Evolutionary conservation across 1,140 invertebrate genomes (phyloP).

Genomic region (Probaryconus sp.): DNA sequence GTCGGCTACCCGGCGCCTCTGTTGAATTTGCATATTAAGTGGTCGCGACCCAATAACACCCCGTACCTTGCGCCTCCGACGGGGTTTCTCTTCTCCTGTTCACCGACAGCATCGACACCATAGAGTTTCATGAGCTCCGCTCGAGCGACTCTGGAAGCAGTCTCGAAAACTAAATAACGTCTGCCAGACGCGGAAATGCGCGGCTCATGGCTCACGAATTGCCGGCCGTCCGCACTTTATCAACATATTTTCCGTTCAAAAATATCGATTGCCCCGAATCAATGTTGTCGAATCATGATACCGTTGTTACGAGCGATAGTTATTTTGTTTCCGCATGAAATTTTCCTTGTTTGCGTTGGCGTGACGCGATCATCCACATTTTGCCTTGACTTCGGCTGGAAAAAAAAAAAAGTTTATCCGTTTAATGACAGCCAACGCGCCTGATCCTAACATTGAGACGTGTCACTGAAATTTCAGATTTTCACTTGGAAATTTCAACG

Average conservation of each 20-base stretch:
- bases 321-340: slow-evolving; percentile 9
- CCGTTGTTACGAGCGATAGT: background rate
- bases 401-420: no score
- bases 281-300: slow-evolving; percentile 24
- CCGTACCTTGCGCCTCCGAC: slow-evolving; percentile 58
- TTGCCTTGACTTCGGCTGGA: no score
- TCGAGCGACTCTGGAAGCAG: slow-evolving; percentile 27
- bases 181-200: slow-evolving; percentile 14
- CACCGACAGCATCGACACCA: slow-evolving; percentile 38
- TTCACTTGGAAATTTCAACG: no score
- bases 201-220: slow-evolving; percentile 35
- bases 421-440: no score
- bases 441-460: no score
- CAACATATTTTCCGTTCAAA: slow-evolving; percentile 8
- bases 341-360: no score
- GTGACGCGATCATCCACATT: no score
- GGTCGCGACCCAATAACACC: slow-evolving; percentile 76
- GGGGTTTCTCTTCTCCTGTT: slow-evolving; percentile 34
- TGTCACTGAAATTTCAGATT: no score
- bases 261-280: slow-evolving; percentile 13
- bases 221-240: slow-evolving; percentile 13
- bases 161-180: slow-evolving; percentile 38
- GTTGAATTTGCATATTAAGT: slow-evolving; percentile 77
- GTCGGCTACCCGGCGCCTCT: slow-evolving; percentile 62
- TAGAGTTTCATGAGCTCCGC: slow-evolving; percentile 62